These are phyloP conservation scores for Pyrochroa serraticornis DNA, from an alignment of 2,888 invertebrate genomes.

Conservation along the genomic window DNA sequence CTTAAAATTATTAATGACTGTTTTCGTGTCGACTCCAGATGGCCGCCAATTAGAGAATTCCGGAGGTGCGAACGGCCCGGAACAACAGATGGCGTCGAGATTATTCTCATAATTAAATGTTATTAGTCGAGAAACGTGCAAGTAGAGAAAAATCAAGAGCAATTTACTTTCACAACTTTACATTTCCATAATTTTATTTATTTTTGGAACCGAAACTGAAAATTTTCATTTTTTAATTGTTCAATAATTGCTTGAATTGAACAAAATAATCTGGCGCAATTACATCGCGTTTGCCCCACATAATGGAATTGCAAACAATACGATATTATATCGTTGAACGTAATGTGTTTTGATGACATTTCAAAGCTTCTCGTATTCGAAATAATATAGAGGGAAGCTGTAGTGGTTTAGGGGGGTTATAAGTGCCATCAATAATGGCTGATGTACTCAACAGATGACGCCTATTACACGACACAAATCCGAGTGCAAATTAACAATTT, in stretches of 20 bases:
- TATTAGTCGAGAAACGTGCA: no score
- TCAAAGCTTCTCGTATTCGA: conserved; percentile 1
- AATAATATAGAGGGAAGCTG: conserved; percentile 15
- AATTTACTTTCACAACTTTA: no score
- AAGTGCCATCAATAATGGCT: conserved; percentile 28
- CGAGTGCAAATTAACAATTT: conserved; percentile 30
- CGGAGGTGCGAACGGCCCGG: no score
- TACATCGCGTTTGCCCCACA: no score
- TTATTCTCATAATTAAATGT: no score
- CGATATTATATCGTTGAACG: neutral
- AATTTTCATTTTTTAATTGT: no score
- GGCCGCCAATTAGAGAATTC: neutral
- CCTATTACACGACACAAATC: conserved; percentile 25
- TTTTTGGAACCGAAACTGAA: no score
- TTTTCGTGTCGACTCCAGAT: neutral
- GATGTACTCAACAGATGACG: conserved; percentile 31
- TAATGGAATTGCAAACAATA: neutral
- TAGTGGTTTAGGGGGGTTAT: conserved; percentile 18
- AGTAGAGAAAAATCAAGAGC: no score
- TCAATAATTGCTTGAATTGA: no score
- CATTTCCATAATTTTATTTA: no score
- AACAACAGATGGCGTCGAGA: no score
- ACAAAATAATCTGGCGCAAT: no score
- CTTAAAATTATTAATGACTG: neutral
- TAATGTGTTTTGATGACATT: conserved; percentile 13